Evolutionary conservation across 2,797 vertebrate species (phyloP).

Genomic region (Lagocephalus sceleratus): DNA sequence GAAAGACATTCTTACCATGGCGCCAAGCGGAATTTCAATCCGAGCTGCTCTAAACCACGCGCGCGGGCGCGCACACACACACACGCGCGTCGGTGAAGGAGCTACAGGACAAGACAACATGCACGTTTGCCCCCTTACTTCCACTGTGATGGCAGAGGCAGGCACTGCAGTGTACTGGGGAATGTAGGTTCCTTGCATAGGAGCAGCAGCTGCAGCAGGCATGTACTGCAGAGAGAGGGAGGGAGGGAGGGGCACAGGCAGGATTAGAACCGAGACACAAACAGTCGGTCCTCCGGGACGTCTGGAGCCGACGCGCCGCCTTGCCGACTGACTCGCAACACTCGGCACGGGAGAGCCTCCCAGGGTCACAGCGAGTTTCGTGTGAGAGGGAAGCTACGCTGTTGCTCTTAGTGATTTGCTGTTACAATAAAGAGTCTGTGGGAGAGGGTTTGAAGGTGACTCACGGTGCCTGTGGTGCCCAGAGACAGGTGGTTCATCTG

Average conservation of each 20-base stretch:
- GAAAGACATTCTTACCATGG: not conserved
- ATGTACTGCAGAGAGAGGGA: conserved; percentile 85
- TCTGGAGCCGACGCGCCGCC: not conserved
- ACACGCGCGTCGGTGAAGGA: too few relatives aligned
- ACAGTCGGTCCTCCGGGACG: conserved; percentile 4
- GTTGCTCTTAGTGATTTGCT: not conserved
- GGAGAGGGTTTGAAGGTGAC: conserved; percentile 39
- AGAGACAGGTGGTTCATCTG: conserved; percentile 99
- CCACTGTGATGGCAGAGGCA: conserved; percentile 97
- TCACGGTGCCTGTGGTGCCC: conserved; percentile 95
- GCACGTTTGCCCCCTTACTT: conserved; percentile 81
- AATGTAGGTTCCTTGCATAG: conserved; percentile 99
- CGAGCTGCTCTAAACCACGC: too few relatives aligned
- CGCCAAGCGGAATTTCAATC: too few relatives aligned
- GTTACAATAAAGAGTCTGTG: not conserved
- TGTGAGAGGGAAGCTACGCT: too few relatives aligned
- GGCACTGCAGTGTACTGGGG: conserved; percentile 99
- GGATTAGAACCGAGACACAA: conserved; percentile 1
- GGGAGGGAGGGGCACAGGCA: conserved; percentile 15
- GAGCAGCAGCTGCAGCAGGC: conserved; percentile 94
- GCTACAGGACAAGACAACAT: not conserved
- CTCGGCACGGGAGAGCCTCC: not conserved
- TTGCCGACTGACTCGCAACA: not conserved
- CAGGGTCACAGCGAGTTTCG: conserved; percentile 9
- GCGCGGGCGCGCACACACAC: too few relatives aligned